Conservation (phyloP, 2,113 vertebrate genomes). For the Ammodytes dubius region DNA sequence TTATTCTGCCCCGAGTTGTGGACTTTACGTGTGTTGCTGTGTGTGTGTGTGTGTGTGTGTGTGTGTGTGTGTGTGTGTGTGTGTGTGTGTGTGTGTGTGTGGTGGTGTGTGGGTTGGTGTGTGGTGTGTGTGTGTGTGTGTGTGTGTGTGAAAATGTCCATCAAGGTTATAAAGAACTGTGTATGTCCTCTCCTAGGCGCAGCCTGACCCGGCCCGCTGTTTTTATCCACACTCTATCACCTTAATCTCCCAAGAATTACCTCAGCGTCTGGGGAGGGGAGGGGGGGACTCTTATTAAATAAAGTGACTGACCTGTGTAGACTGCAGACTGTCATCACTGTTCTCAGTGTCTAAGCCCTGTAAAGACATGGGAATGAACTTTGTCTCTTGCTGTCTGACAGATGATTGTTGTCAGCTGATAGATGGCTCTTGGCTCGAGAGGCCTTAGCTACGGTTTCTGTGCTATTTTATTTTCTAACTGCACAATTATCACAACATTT, state of each 20-base stretch:
- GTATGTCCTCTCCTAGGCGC: conserved; percentile 10
- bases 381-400: background rate
- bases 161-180: conserved; percentile 38
- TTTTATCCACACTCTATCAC: conserved; percentile 66
- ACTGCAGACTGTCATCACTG: conserved; percentile 45
- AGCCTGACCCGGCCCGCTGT: conserved; percentile 36
- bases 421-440: background rate
- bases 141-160: conserved; percentile 8
- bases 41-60: background rate
- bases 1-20: conserved; percentile 7
- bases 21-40: conserved; percentile 2
- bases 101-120: too few relatives aligned
- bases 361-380: background rate
- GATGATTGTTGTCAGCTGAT: background rate
- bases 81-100: too few relatives aligned
- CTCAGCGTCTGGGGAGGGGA: conserved; percentile 36
- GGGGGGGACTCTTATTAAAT: conserved; percentile 54
- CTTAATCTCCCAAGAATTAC: conserved; percentile 69
- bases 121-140: too few relatives aligned
- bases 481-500: background rate
- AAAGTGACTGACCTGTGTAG: conserved; percentile 46
- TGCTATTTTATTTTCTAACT: background rate
- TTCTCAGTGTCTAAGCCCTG: background rate
- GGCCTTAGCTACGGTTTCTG: background rate
- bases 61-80: background rate